phyloP scores from a whole-genome alignment of 2,888 invertebrate genomes.

The Caradrina clavipalpis region DNA sequence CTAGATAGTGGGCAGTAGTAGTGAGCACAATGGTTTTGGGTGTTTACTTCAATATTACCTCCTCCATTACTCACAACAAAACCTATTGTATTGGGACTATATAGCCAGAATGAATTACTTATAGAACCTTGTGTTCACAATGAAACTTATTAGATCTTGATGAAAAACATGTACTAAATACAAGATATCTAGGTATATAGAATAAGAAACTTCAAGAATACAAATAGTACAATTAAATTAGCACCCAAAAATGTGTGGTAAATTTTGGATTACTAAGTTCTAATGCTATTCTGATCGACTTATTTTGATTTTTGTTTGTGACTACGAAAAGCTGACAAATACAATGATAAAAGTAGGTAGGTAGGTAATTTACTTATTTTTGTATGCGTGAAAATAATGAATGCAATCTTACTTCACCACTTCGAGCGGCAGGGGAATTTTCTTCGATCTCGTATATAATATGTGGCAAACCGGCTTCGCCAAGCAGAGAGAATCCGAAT shows the following conservation, averaged over 20 bases:
- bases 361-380: slow-evolving; percentile 48
- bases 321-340: slow-evolving; percentile 37
- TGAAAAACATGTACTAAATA: neutral
- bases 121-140: neutral
- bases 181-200: neutral
- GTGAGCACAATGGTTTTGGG: slow-evolving; percentile 18
- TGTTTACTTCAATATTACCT: slow-evolving; percentile 30
- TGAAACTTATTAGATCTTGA: slow-evolving; percentile 5
- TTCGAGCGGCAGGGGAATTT: slow-evolving; percentile 97
- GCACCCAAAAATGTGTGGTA: neutral
- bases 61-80: slow-evolving; percentile 30
- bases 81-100: slow-evolving; percentile 5
- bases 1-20: too few species aligned
- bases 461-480: slow-evolving; percentile 97
- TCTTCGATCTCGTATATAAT: slow-evolving; percentile 98
- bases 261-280: neutral
- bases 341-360: slow-evolving; percentile 64
- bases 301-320: slow-evolving; percentile 27
- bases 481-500: slow-evolving; percentile 97
- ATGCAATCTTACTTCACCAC: slow-evolving; percentile 94
- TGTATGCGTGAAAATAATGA: slow-evolving; percentile 34
- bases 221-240: neutral
- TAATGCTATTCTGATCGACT: slow-evolving; percentile 1
- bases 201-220: neutral
- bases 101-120: neutral